Conservation (phyloP, 2,888 invertebrate species). For the Stenotaenia linearis region DNA sequence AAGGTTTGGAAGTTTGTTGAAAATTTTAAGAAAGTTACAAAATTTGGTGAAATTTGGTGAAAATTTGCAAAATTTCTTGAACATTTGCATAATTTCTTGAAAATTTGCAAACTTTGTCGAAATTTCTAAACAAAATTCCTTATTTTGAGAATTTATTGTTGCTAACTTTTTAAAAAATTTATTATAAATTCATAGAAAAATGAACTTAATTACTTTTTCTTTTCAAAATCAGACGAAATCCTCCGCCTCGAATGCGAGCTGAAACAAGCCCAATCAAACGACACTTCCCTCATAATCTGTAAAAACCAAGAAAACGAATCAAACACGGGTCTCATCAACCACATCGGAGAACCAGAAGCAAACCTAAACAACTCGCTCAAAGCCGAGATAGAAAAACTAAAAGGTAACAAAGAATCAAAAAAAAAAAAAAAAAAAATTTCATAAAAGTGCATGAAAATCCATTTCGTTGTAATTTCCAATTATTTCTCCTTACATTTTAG, state of each 20-base stretch:
- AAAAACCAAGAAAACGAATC: constrained; percentile 33
- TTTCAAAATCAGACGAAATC: constrained; percentile 38
- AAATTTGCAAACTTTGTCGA: no score
- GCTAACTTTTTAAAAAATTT: background rate
- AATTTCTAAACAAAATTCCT: no score
- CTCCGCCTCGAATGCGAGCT: constrained; percentile 38
- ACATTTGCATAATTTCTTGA: no score
- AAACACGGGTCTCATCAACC: constrained; percentile 24
- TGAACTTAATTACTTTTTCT: background rate
- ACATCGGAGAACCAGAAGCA: constrained; percentile 35
- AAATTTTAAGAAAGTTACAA: no score
- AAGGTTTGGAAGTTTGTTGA: constrained; percentile 40
- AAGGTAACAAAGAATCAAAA: constrained; percentile 35
- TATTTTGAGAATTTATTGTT: background rate
- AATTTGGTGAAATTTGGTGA: no score
- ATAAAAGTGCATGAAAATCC: background rate
- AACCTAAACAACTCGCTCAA: constrained; percentile 37
- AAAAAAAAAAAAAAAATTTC: background rate
- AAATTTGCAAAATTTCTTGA: no score
- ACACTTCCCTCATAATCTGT: constrained; percentile 33
- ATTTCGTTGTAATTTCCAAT: no score
- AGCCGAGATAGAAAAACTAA: constrained; percentile 38
- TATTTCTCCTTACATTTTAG: background rate
- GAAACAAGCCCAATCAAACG: constrained; percentile 37
- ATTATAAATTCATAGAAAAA: background rate